Base-by-base conservation (phyloP, 2,888 invertebrate species). In the Allygus modestus region DNA sequence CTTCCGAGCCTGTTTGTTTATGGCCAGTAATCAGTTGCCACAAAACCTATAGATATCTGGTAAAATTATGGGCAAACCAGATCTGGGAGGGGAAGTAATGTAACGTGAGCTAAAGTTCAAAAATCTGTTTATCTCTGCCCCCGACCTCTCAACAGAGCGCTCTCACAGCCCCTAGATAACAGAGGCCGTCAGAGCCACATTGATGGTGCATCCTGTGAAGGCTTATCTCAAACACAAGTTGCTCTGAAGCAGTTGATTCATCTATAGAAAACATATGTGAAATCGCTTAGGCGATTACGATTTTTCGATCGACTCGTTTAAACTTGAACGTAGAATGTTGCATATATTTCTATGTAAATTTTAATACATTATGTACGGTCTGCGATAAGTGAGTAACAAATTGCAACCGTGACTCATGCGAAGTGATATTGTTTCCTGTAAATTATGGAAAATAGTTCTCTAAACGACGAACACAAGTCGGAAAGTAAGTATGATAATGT, bases 101-200 rank as follows among this genome's bases (percentile, higher is more conserved):
- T 28, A 65, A 65, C 65, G 65, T 65, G 65, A 65, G 65, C 15
- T 17, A 15, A 17, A 58, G 58, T 58, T 58, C 58, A 58, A 58
- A 58, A 23, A 7, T 58, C 58, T 65, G 26, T 9, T 65, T 28
- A 65, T 65, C 28, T 28, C 65, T 31, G 65, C 28, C 65, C 31
- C 15, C 31, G 65, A 65, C 65, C 65, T 58, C 31, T 11, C 7
- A 2, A 65, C 65, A 65, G 31, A 65, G 17, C n/a, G 1, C 65
- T 28, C 17, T 65, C 65, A 12, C 65, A 31, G 9, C 31, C 65
- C 65, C 65, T 31, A 26, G 65, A 65, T 65, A 65, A 28, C 28
- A 23, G 5, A 23, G 5, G 1, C 20, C 54, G 54, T 23, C 54
- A 54, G 15, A 20, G 23, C 54, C 23, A 54, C 54, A 12, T 54